Evolutionary conservation across 2,888 invertebrate species (phyloP), one percentile per base, ranked within the genome.

Genomic region (Hesperia comma): DNA sequence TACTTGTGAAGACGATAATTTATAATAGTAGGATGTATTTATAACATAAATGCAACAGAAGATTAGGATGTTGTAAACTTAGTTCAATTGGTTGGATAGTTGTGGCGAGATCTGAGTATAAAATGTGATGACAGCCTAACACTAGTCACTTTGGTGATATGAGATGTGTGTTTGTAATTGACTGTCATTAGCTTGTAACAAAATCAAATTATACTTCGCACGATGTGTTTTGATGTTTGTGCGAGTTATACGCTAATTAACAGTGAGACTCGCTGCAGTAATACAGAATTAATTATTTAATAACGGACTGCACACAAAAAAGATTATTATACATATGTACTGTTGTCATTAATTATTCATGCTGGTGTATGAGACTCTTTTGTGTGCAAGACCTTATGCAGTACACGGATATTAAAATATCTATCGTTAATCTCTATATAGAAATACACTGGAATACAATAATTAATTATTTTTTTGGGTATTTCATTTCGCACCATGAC

Each of bases 111-210:
- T 63, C 63, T 68, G 62, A 63, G 21, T 70, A 72, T 73, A 70
- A 71, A 74, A 74, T 70, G 63, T 70, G 69, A 63, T 67, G 53
- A 69, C 64, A 58, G 54, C 58, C 37, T 64, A 54, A 63, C 66
- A 69, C 72, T 72, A 72, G 71, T 71, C 72, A 70, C 71, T 68
- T 46, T 63, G 60, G 69, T 69, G 71, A 70, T 70, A 69, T 61
- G 55, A 21, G 51, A 54, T 66, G 63, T 69, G 69, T 71, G 72
- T 43, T 53, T 53, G 51, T 58, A 17, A 58, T 32, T 57, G 19
- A 32, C 55, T 46, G 55, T 63, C 63, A 56, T 62, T 41, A 43
- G 37, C 26, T 64, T 64, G 51, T 49, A 40, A 40, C 19, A 57
- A 49, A 40, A 10, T 57, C 6, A 19, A 46, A 12, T 19, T 5